phyloP scores from a whole-genome alignment of 1,140 invertebrate species.

The Aradophagus sp. region DNA sequence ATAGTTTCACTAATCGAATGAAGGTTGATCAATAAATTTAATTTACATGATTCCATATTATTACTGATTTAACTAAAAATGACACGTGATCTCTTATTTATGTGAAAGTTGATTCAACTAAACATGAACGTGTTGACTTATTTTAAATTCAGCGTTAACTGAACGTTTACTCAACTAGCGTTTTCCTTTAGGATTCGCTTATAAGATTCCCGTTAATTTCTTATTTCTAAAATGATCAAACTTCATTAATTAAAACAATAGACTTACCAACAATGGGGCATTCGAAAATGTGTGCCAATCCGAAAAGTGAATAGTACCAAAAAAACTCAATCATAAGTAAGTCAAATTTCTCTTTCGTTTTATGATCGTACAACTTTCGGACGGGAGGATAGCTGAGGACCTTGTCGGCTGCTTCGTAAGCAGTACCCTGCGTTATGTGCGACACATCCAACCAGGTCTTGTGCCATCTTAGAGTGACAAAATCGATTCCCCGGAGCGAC shows the following conservation, averaged over 20 bases:
- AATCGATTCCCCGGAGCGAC: neutral
- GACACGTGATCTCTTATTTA: no score
- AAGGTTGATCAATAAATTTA: no score
- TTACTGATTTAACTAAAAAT: no score
- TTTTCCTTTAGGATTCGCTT: no score
- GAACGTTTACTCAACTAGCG: no score
- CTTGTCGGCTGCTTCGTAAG: neutral
- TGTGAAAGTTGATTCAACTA: no score
- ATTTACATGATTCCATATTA: no score
- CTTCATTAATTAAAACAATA: neutral
- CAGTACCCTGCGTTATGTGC: neutral
- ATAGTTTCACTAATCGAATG: no score
- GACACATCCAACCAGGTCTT: constrained; percentile 1
- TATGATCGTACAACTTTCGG: constrained; percentile 41
- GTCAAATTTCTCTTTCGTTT: constrained; percentile 56
- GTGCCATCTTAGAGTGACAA: neutral
- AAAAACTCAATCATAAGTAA: constrained; percentile 47
- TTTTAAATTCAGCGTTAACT: no score
- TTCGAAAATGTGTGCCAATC: constrained; percentile 51
- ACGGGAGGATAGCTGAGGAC: constrained; percentile 42
- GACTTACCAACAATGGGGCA: constrained; percentile 58
- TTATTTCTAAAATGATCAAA: no score
- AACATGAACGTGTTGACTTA: no score
- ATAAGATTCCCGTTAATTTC: no score
- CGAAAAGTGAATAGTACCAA: constrained; percentile 1